These are phyloP conservation scores for Sebastes ruberrimus DNA, from an alignment of 2,797 vertebrate species.

Conservation along the genomic window DNA sequence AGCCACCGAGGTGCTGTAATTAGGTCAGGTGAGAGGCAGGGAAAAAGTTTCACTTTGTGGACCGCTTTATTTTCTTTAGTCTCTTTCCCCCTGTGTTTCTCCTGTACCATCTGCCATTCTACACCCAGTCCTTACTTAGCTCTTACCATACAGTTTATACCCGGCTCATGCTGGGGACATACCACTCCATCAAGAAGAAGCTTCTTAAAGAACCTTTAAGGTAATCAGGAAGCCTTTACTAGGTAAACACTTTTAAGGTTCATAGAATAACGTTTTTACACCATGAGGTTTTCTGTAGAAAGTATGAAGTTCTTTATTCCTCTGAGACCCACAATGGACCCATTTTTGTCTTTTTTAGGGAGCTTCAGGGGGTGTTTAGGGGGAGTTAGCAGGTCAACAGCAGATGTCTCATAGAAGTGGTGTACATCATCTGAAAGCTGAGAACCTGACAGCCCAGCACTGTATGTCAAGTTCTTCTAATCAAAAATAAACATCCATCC, in stretches of 20 bases:
- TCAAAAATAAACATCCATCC: too few species aligned
- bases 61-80: slow-evolving; percentile 31
- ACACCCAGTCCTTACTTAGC: background rate
- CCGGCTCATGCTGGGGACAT: background rate
- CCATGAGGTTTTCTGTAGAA: too few species aligned
- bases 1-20: slow-evolving; percentile 65
- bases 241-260: background rate
- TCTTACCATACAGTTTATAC: background rate
- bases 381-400: too few species aligned
- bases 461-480: too few species aligned
- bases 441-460: too few species aligned
- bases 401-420: too few species aligned
- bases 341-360: too few species aligned
- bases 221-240: background rate
- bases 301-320: too few species aligned
- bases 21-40: slow-evolving; percentile 70
- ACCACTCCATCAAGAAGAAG: background rate
- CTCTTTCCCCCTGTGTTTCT: background rate
- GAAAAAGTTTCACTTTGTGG: slow-evolving; percentile 61
- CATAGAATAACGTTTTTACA: background rate
- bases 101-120: background rate
- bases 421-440: too few species aligned
- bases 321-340: too few species aligned
- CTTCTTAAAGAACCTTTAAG: background rate
- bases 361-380: too few species aligned